Evolutionary conservation across 2,797 vertebrate species (phyloP).

Genomic region (Psittacula echo): DNA sequence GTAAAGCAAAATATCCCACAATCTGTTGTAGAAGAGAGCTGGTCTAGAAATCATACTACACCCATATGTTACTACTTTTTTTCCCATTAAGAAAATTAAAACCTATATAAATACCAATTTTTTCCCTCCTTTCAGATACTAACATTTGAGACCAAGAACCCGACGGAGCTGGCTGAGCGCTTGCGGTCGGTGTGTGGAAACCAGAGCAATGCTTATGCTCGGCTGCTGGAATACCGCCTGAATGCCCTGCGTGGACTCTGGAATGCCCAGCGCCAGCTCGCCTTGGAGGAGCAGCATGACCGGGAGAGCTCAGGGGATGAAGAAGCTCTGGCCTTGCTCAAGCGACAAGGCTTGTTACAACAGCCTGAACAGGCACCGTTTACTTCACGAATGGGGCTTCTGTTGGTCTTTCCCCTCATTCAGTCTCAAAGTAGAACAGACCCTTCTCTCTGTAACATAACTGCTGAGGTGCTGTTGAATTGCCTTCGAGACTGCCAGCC

Average conservation of each 20-base stretch:
- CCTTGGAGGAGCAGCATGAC: slow-evolving; percentile 84
- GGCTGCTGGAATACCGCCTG: slow-evolving; percentile 95
- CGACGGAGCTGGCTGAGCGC: slow-evolving; percentile 91
- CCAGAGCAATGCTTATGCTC: slow-evolving; percentile 98
- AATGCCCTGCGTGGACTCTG: slow-evolving; percentile 96
- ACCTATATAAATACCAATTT: background rate
- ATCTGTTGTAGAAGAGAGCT: background rate
- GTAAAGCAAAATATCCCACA: background rate
- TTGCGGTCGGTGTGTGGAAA: slow-evolving; percentile 96
- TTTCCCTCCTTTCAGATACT: slow-evolving; percentile 84
- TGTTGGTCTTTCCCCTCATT: slow-evolving; percentile 96
- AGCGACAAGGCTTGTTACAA: slow-evolving; percentile 94
- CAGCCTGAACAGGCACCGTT: slow-evolving; percentile 96
- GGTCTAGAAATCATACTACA: background rate
- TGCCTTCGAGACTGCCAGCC: slow-evolving; percentile 99
- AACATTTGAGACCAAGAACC: slow-evolving; percentile 98
- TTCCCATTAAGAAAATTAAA: background rate
- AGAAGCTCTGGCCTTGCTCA: slow-evolving; percentile 93
- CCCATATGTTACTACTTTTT: accelerated
- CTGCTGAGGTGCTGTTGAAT: slow-evolving; percentile 94
- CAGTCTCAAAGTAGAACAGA: slow-evolving; percentile 97
- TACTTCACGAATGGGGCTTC: slow-evolving; percentile 94
- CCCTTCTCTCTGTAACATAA: slow-evolving; percentile 95
- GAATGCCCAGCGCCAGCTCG: slow-evolving; percentile 92
- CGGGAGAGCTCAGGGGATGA: slow-evolving; percentile 88